Conservation (phyloP, 2,797 vertebrate genomes). For the Simalia tracyae region DNA sequence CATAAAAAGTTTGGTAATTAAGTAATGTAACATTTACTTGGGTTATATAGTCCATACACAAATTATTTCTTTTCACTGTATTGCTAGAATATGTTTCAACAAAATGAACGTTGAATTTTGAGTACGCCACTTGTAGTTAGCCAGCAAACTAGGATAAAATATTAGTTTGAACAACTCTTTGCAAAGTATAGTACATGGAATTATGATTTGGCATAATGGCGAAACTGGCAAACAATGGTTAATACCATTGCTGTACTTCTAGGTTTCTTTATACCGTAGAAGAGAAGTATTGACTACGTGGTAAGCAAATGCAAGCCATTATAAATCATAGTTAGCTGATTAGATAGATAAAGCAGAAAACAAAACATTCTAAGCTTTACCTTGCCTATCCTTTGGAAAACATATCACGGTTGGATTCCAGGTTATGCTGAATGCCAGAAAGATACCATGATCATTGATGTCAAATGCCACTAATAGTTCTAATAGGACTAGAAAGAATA, state of each 20-base stretch:
- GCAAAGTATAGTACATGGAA: background rate
- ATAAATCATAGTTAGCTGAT: background rate
- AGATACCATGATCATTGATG: background rate
- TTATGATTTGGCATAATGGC: background rate
- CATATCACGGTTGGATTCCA: background rate
- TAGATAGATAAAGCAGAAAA: slow-evolving; percentile 2
- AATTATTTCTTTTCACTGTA: background rate
- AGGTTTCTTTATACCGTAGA: background rate
- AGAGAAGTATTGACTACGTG: background rate
- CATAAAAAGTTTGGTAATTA: background rate
- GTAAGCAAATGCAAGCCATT: background rate
- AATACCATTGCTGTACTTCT: background rate
- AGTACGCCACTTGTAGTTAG: background rate
- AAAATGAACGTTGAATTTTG: background rate
- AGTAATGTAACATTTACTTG: background rate
- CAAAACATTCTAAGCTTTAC: background rate
- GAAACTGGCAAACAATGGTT: background rate
- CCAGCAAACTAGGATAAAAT: background rate
- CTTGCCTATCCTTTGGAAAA: background rate
- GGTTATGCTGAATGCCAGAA: background rate
- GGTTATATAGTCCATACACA: background rate
- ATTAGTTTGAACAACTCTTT: background rate
- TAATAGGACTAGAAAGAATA: background rate
- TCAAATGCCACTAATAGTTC: background rate
- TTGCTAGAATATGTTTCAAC: background rate